Percentiles rank a stretch among this genome's conserved stretches.
Evolutionary conservation across 2,113 vertebrate genomes (phyloP).

Genomic region (Silurus meridionalis): DNA sequence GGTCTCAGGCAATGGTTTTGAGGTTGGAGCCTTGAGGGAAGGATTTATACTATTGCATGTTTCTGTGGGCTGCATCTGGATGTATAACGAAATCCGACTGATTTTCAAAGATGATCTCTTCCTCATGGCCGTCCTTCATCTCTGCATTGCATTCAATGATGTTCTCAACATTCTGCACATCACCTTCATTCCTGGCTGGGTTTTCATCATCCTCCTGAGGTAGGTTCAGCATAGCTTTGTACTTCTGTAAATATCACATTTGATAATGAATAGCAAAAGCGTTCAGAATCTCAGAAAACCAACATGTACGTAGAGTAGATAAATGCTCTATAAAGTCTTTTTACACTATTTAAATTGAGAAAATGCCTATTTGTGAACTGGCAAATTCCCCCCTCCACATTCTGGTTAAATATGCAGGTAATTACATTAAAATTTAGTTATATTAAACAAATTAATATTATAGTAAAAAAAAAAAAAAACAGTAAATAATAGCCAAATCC

Average conservation of each 20-base stretch:
- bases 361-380: no score
- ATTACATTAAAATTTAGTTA: no score
- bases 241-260: conserved; percentile 52
- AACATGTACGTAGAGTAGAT: no score
- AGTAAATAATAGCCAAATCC: no score
- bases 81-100: neutral
- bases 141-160: neutral
- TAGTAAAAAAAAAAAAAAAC: no score
- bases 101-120: neutral
- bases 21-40: neutral
- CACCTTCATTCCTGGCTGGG: neutral
- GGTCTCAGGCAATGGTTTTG: neutral
- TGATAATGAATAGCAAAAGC: no score
- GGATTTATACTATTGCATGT: neutral
- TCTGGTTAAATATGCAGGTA: no score
- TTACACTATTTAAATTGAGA: no score
- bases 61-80: neutral
- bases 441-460: no score
- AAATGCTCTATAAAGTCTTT: no score
- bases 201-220: conserved; percentile 34
- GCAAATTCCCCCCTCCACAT: no score
- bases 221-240: conserved; percentile 35
- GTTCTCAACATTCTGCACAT: conserved; percentile 9
- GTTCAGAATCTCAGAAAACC: neutral
- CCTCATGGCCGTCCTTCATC: conserved; percentile 2